These are phyloP conservation scores for Exocentrus adspersus DNA, from an alignment of 2,888 invertebrate genomes.

Conservation along the genomic window DNA sequence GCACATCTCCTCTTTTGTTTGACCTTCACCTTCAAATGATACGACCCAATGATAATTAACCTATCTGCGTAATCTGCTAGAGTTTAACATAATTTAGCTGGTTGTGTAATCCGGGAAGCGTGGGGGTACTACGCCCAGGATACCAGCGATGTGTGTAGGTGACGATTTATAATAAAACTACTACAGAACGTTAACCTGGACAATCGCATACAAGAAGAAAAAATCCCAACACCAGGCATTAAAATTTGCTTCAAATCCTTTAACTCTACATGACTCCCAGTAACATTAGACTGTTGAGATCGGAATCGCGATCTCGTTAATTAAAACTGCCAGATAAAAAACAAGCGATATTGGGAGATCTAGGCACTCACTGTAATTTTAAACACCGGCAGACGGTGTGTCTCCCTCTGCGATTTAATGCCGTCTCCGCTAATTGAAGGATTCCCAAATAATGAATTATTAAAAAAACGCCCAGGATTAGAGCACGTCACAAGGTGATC, in stretches of 20 bases:
- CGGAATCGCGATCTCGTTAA: not conserved
- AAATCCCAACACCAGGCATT: too few relatives aligned
- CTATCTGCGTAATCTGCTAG: slow-evolving; percentile 23
- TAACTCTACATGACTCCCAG: too few relatives aligned
- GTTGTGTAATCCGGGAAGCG: not conserved
- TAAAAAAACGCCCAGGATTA: not conserved
- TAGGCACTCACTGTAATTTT: not conserved
- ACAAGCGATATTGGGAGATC: not conserved
- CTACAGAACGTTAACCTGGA: not conserved
- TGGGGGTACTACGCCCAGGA: not conserved
- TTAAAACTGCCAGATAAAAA: not conserved
- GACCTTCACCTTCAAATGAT: slow-evolving; percentile 36
- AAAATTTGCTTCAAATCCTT: too few relatives aligned
- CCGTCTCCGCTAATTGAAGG: slow-evolving; percentile 17
- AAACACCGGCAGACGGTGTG: not conserved
- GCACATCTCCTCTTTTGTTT: slow-evolving; percentile 3
- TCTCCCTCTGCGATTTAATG: not conserved
- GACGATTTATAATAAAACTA: not conserved
- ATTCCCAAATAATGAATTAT: slow-evolving; percentile 24
- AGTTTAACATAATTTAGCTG: slow-evolving; percentile 12
- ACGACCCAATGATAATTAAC: slow-evolving; percentile 26
- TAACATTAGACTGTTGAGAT: not conserved
- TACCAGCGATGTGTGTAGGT: not conserved
- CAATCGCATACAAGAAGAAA: too few relatives aligned
- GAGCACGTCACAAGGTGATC: too few relatives aligned